Base-by-base conservation (phyloP, 1,140 invertebrate species). In the Lutraria rhynchaena region DNA sequence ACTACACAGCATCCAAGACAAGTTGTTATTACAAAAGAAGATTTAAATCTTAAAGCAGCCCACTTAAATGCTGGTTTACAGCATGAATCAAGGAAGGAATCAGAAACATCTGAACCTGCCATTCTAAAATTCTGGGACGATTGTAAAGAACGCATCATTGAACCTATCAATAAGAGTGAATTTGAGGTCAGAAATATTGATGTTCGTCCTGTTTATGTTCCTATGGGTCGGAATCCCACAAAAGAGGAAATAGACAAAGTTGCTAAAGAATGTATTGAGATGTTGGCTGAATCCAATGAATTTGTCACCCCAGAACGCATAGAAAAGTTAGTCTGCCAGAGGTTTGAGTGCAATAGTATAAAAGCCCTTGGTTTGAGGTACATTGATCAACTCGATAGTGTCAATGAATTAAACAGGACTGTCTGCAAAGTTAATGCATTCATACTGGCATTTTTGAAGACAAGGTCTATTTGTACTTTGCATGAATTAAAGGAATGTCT, bases 371-470 rank as follows among this genome's bases (percentile, higher is more conserved):
- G 83, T 9, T 11, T 85, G 31, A 70, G 78, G 13, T 75, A 82
- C 80, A 29, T 85, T 19, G 80, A 86, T 13, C 82, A 86, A n/a
- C 57, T 90, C 22, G 53, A 67, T n/a, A 81, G 77, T 71, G 82
- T 88, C 13, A 82, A 84, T 69, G 87, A 90, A 49, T 87, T 87
- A n/a, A 77, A 83, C 24, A 55, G 88, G 9, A 22, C 82, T n/a
- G 58, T 87, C 9, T 80, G 83, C n/a, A 90, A 90, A 74, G 85
- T 91, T 35, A 91, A 91, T 86, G 85, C 87, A 11, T 90, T 87
- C 60, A 83, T 91, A 33, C 86, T 91, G 24, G 88, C 85, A 0
- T 92, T 90, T 85, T 73, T 89, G 11, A 85, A 86, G 49, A 82
- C 86, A 2, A 76, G 88, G 4, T 84, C 87, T 9, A 83, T 91